A percentile compares a stretch with the other conserved stretches of the same genome.
Conservation (phyloP, 2,888 invertebrate genomes). For the Agriopis leucophaearia region DNA sequence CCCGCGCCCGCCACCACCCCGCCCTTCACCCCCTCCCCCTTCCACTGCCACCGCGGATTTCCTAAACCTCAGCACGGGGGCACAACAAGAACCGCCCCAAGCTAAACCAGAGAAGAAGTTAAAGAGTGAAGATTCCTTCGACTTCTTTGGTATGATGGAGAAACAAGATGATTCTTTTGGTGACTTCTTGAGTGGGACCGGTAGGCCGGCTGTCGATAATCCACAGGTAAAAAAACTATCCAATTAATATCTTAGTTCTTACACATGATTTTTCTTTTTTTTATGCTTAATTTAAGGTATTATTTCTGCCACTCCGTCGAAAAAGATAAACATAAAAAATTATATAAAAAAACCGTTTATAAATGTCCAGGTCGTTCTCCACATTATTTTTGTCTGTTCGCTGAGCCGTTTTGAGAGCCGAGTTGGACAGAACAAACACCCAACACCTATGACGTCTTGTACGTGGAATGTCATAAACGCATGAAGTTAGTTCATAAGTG, state of each 20-base stretch:
- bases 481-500: too few species aligned
- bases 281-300: too few species aligned
- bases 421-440: too few species aligned
- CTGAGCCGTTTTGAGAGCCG: too few species aligned
- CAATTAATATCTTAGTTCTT: not conserved
- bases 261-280: too few species aligned
- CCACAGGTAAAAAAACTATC: conserved; percentile 49
- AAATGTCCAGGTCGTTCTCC: too few species aligned
- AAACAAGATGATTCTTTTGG: conserved; percentile 84
- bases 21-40: conserved; percentile 54
- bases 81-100: conserved; percentile 40
- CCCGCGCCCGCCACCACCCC: conserved; percentile 49
- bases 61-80: conserved; percentile 62
- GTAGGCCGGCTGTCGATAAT: conserved; percentile 56
- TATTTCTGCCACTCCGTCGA: too few species aligned
- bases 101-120: conserved; percentile 59
- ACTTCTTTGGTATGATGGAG: conserved; percentile 86
- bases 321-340: too few species aligned
- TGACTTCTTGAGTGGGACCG: conserved; percentile 75
- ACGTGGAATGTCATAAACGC: too few species aligned
- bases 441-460: too few species aligned
- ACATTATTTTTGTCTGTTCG: too few species aligned
- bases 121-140: conserved; percentile 84
- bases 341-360: too few species aligned
- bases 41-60: conserved; percentile 66